A percentile compares a stretch with the other conserved stretches of the same genome.
Evolutionary conservation across 2,113 vertebrate species (phyloP).

Genomic region (Halcyon senegalensis): DNA sequence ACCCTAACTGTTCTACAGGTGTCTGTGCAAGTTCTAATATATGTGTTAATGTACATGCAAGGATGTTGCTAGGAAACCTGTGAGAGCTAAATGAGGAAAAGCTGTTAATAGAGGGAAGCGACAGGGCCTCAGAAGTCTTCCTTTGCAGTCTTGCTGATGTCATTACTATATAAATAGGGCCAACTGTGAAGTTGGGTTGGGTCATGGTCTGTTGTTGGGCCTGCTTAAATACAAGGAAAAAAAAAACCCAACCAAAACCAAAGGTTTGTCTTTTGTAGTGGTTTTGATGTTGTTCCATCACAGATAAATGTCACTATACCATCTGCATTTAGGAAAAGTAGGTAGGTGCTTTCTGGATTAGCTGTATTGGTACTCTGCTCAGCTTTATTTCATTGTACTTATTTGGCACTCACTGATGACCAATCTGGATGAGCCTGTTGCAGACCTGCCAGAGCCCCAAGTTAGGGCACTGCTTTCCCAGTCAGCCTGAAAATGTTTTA

Average conservation of each 20-base stretch:
- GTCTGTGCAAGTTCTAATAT: constrained; percentile 27
- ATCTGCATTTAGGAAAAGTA: neutral
- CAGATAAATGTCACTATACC: neutral
- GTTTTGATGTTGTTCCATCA: neutral
- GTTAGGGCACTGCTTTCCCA: neutral
- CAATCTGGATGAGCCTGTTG: neutral
- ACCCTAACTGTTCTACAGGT: constrained; percentile 44
- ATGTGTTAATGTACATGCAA: constrained; percentile 16
- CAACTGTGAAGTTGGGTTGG: neutral
- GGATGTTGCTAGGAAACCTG: constrained; percentile 69
- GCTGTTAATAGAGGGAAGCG: constrained; percentile 2
- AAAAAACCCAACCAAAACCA: too few species aligned
- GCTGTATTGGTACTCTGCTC: neutral
- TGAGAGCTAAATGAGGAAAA: constrained; percentile 52
- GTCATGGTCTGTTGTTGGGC: neutral
- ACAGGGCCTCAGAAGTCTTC: neutral
- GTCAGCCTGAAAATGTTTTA: neutral
- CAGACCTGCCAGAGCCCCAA: neutral
- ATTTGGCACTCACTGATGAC: neutral
- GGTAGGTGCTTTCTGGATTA: neutral
- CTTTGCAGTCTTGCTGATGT: neutral
- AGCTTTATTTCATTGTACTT: neutral
- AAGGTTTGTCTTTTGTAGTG: neutral
- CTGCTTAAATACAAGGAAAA: neutral
- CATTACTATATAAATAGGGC: neutral